Evolutionary conservation across 2,113 vertebrate genomes (phyloP).

Genomic region (Nibea coibor): DNA sequence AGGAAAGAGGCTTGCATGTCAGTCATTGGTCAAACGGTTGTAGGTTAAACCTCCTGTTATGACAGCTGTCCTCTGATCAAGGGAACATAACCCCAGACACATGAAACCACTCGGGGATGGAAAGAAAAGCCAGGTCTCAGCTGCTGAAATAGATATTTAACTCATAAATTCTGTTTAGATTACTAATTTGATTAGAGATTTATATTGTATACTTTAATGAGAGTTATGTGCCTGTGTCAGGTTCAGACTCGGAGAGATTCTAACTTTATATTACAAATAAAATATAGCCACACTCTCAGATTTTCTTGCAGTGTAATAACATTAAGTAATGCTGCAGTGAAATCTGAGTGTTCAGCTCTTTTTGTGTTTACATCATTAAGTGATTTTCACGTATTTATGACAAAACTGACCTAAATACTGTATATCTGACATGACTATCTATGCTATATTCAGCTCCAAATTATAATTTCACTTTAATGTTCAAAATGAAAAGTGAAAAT

Average conservation of each 20-base stretch:
- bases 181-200: background rate
- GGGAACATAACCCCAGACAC: background rate
- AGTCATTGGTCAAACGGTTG: constrained; percentile 6
- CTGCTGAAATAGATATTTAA: background rate
- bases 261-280: background rate
- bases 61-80: constrained; percentile 36
- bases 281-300: background rate
- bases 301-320: constrained; percentile 17
- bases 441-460: background rate
- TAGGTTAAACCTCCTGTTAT: constrained; percentile 16
- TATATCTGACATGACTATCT: background rate
- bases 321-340: constrained; percentile 12
- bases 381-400: constrained; percentile 12
- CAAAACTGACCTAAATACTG: background rate
- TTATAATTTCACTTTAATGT: background rate
- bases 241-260: background rate
- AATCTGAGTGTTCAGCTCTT: constrained; percentile 19
- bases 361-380: background rate
- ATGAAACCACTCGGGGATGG: background rate
- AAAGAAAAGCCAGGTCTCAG: background rate
- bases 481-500: constrained; percentile 6
- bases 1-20: background rate
- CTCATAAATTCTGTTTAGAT: background rate
- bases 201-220: background rate
- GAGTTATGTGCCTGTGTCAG: constrained; percentile 6